phyloP scores from a whole-genome alignment of 2,113 vertebrate genomes.

The Phodopus roborovskii region DNA sequence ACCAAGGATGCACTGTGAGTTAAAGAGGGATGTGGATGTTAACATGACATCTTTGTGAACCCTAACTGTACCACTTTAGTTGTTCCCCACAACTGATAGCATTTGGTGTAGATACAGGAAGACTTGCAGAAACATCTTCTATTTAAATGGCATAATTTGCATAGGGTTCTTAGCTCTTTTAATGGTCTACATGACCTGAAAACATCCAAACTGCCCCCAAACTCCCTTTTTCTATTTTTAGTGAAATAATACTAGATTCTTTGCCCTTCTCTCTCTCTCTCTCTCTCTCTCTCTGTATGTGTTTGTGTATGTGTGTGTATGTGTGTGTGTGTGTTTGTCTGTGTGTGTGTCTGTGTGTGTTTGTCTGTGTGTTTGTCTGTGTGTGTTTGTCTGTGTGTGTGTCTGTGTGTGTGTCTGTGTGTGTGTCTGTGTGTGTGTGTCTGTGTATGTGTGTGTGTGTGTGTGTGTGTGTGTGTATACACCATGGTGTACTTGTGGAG shows the following conservation, averaged over 20 bases:
- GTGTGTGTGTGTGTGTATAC: background rate
- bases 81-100: background rate
- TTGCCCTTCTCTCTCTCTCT: background rate
- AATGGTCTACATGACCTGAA: background rate
- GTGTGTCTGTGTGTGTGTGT: background rate
- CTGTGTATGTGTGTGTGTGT: background rate
- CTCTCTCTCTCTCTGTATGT: background rate
- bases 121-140: slow-evolving; percentile 14
- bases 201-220: background rate
- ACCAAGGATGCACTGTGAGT: background rate
- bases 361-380: background rate
- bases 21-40: background rate
- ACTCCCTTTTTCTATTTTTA: background rate
- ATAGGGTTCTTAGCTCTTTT: background rate
- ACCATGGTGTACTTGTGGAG: no score
- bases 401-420: background rate
- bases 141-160: background rate
- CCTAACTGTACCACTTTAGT: background rate
- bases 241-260: background rate
- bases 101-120: background rate
- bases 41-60: background rate
- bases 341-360: background rate
- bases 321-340: background rate
- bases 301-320: background rate
- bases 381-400: background rate